Evolutionary conservation across 92 coral and sea anemone species (phyloP).

Genomic region (Meandrina meandrites): DNA sequence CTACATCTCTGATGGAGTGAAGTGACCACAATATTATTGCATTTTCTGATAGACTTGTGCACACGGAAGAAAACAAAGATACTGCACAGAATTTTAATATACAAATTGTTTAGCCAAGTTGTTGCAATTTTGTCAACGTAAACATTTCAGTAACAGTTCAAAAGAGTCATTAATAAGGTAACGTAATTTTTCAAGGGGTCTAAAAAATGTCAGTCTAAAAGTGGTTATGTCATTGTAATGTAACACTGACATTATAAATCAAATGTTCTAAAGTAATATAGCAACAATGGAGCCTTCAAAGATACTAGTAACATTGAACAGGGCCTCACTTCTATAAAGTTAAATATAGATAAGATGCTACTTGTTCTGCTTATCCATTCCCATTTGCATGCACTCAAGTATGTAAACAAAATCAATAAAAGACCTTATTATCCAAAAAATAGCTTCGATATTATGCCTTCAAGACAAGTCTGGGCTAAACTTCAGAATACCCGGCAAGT

Average conservation of each 20-base stretch:
- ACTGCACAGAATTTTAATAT: neutral
- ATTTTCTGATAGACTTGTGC: neutral
- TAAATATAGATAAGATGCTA: neutral
- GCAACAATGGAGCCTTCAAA: neutral
- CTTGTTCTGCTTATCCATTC: neutral
- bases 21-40: too few species aligned
- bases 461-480: too few species aligned
- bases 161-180: neutral
- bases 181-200: neutral
- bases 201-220: neutral
- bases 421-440: conserved; percentile 13
- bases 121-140: neutral
- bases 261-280: neutral
- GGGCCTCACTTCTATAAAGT: neutral
- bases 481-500: too few species aligned
- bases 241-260: too few species aligned
- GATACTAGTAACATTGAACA: neutral
- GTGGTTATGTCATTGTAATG: neutral
- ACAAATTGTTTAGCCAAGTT: neutral
- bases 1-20: too few species aligned
- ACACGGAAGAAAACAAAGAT: neutral
- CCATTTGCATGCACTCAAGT: neutral
- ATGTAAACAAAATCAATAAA: conserved; percentile 22
- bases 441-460: conserved; percentile 13
- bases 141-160: neutral